These are phyloP conservation scores for Ptychadena robeensis DNA, from an alignment of 2,797 vertebrate species.

Conservation along the genomic window DNA sequence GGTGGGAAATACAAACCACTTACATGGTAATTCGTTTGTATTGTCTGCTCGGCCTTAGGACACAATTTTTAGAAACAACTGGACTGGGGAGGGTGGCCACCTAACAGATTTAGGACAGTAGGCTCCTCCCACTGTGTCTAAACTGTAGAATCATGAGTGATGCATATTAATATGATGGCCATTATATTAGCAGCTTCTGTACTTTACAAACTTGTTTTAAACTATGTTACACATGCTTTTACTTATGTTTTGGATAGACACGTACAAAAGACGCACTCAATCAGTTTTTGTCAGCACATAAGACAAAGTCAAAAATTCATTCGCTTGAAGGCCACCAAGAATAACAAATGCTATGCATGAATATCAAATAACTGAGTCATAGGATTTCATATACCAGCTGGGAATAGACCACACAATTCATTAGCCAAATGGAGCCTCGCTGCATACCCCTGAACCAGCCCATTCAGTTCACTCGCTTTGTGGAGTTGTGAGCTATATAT, in stretches of 20 bases:
- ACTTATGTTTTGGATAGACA: neutral
- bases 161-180: neutral
- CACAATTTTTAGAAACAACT: too few relatives aligned
- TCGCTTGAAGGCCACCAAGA: neutral
- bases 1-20: too few relatives aligned
- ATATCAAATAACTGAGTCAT: neutral
- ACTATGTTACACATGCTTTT: neutral
- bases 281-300: constrained; percentile 14
- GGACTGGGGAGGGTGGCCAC: too few relatives aligned
- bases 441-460: neutral
- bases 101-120: too few relatives aligned
- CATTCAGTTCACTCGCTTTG: neutral
- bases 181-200: neutral
- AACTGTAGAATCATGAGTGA: neutral
- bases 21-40: too few relatives aligned
- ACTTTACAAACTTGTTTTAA: neutral
- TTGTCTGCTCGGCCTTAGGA: too few relatives aligned
- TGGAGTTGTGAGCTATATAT: neutral
- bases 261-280: neutral
- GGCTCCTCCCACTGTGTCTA: too few relatives aligned
- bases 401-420: constrained; percentile 2
- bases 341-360: neutral
- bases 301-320: constrained; percentile 14
- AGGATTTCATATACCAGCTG: constrained; percentile 6
- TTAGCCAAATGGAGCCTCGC: neutral